Base-by-base conservation (phyloP, 1,140 invertebrate species). In the Temnothorax longispinosus region DNA sequence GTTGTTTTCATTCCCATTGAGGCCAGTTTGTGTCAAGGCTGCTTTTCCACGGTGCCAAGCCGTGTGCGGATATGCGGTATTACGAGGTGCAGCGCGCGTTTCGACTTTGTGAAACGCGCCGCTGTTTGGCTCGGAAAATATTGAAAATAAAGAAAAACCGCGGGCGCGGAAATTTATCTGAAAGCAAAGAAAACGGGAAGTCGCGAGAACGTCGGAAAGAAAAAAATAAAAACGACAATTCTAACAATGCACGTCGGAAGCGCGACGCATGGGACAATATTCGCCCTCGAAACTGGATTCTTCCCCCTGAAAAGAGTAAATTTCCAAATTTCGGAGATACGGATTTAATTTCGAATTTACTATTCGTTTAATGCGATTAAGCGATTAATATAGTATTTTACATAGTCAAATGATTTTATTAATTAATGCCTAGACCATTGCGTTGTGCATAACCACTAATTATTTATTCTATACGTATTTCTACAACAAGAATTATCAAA, bases 1-100 rank as follows among this genome's bases (percentile, higher is more conserved):
- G 87, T 90, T 90, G 81, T 91, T 90, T 91, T 90, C 89, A 87
- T 89, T 88, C 86, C 81, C 87, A 87, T 87, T 82, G 80, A 87
- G 76, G 85, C 81, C 72, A 87, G 88, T 92, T 90, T 88, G 64
- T 85, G 90, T 88, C 82, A 82, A 87, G 87, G 87, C 86, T 84
- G 80, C 87, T 90, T 90, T 88, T 87, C 87, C 47, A 82, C 64
- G 50, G 38, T 77, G 65, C 86, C 87, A 52, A 88, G 41, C 52
- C 75, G 75, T 78, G 72, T 67, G 35, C 67, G 85, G 50, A 82
- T 62, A 86, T 41, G 60, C 64, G 27, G 27, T 67, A 65, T 58
- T 72, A 58, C 56, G 71, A 38, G 65, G n/a, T 71, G 54, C 56
- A 47, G 44, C 67, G 50, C 69, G 77, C 86, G 65, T 72, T 67